phyloP scores from a whole-genome alignment of 2,113 vertebrate species.

The Sebastes schlegelii region DNA sequence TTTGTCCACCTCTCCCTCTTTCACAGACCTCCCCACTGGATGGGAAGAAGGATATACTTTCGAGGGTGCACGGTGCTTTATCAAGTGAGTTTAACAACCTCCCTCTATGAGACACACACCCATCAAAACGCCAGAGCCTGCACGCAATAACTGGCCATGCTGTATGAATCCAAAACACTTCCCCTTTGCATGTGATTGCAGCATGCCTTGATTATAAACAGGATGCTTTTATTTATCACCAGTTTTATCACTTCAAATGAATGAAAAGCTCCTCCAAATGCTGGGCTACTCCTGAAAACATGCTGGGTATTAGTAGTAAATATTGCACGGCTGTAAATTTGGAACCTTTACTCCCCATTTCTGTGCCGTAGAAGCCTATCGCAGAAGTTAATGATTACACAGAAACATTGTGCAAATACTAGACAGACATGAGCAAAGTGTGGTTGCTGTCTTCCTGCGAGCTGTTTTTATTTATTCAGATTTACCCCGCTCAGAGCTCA shows the following conservation, averaged over 20 bases:
- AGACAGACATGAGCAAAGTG: constrained; percentile 51
- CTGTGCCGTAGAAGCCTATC: constrained; percentile 36
- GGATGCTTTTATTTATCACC: neutral
- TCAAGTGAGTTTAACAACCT: constrained; percentile 90
- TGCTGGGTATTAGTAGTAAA: constrained; percentile 22
- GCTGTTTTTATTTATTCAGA: constrained; percentile 61
- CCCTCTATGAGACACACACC: constrained; percentile 1
- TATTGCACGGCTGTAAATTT: constrained; percentile 31
- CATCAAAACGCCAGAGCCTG: constrained; percentile 8
- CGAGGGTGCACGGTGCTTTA: constrained; percentile 97
- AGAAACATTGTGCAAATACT: constrained; percentile 59
- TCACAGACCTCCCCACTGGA: constrained; percentile 95
- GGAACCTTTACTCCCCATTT: constrained; percentile 68
- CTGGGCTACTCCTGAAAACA: constrained; percentile 3
- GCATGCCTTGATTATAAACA: neutral
- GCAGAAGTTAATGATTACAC: constrained; percentile 78
- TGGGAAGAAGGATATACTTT: constrained; percentile 99
- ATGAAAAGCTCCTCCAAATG: constrained; percentile 19
- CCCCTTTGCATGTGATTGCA: neutral
- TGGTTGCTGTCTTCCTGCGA: constrained; percentile 47
- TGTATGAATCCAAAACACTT: constrained; percentile 21
- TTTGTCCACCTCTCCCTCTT: constrained; percentile 14
- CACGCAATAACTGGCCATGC: neutral
- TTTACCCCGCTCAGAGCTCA: constrained; percentile 33
- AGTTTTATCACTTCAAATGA: neutral